phyloP scores from a whole-genome alignment of 23 tunicate genomes.

The Trididemnum clinides region DNA sequence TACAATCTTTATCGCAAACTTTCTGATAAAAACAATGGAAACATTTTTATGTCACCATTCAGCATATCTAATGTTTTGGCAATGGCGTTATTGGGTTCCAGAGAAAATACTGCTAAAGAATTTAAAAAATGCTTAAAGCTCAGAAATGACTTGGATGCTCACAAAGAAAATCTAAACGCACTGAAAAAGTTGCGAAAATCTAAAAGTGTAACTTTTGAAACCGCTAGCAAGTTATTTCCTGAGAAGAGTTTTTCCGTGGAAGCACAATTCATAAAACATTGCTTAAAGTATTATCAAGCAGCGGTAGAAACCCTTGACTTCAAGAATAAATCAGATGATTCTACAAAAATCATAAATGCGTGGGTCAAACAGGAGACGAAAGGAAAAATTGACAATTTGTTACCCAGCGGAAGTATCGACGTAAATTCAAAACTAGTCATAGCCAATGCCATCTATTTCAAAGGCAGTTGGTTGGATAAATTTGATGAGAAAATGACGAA shows the following conservation, averaged over 20 bases:
- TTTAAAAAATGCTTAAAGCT: not conserved
- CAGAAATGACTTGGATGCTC: not conserved
- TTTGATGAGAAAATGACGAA: conserved; percentile 42
- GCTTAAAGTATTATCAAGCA: conserved; percentile 24
- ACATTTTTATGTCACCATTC: conserved; percentile 57
- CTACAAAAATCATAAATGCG: conserved; percentile 39
- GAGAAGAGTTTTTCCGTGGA: conserved; percentile 40
- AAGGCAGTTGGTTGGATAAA: conserved; percentile 76
- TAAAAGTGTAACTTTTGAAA: conserved; percentile 29
- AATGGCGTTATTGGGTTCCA: conserved; percentile 44
- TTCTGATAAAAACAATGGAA: not conserved
- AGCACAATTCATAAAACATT: conserved; percentile 14
- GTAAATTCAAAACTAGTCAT: conserved; percentile 41
- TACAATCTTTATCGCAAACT: not conserved
- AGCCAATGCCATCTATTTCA: conserved; percentile 86
- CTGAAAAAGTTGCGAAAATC: not conserved
- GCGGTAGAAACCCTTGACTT: conserved; percentile 36
- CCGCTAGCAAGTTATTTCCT: conserved; percentile 77
- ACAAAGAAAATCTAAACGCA: not conserved
- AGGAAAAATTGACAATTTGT: conserved; percentile 69
- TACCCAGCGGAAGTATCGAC: conserved; percentile 52
- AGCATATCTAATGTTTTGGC: conserved; percentile 51
- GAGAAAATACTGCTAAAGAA: conserved; percentile 34
- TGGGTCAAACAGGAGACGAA: conserved; percentile 68
- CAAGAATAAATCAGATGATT: conserved; percentile 34